Base-by-base conservation (phyloP, 2,113 vertebrate genomes). In the Falcunculus frontatus region DNA sequence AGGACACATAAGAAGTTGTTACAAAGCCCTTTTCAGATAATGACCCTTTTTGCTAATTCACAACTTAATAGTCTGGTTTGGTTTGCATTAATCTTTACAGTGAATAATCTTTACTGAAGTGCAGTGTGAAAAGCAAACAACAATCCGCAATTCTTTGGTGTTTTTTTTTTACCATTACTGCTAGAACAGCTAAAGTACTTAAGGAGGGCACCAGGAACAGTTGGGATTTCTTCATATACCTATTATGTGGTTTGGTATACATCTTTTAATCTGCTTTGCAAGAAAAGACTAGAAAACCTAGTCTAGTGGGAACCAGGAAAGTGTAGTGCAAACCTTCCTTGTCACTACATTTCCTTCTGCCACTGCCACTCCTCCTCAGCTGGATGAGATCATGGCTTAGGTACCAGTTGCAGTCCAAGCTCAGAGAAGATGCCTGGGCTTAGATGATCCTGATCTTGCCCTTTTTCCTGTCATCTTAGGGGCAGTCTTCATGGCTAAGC, bases 361-460 rank as follows among this genome's bases (percentile, higher is more conserved):
- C 17, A 3, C 62, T 83, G 33, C 59, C 6, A 1, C 19, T 64
- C 8, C 16, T 6, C 25, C 27, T 82, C 53, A 29, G n/a, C 5
- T 41, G 50, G 13, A 9, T 23, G 14, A 72, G 22, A 15, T 55
- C 7, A 2, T 6, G 8, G 47, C 19, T 63, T 0, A 0, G 0
- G 0, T 39, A 19, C 42, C 73, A 77, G n/a, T 46, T 65, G 56
- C 49, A 79, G 3, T 13, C 27, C 53, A 46, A 53, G 35, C 16
- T 87, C 60, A 39, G 25, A 70, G 63, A 77, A 57, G 26, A 14
- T 67, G 1, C 18, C 16, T 84, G 41, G 14, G 1, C 10, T 84
- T n/a, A 52, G 57, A 35, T 44, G 21, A 60, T 56, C 62, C 22
- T 18, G 4, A 11, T 39, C 19, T 21, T 37, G 26, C 4, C 4